Evolutionary conservation across 1,140 invertebrate species (phyloP).

Genomic region (Drosophila punjabiensis): DNA sequence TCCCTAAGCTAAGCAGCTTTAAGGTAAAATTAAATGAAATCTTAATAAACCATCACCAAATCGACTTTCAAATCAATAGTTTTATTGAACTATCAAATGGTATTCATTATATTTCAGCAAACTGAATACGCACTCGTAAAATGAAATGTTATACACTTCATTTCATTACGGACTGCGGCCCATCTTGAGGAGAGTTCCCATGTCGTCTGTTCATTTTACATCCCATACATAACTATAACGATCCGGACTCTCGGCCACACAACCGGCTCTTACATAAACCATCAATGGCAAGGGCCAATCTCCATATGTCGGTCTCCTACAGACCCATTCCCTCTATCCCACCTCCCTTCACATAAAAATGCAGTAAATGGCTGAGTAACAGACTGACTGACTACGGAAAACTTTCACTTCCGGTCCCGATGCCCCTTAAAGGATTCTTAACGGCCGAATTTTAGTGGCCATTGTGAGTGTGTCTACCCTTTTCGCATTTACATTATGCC

Average conservation of each 20-base stretch:
- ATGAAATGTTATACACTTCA: slow-evolving; percentile 17
- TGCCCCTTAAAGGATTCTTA: slow-evolving; percentile 58
- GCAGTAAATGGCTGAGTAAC: slow-evolving; percentile 55
- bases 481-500: slow-evolving; percentile 68
- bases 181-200: slow-evolving; percentile 12
- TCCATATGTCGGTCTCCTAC: slow-evolving; percentile 19
- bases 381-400: slow-evolving; percentile 48
- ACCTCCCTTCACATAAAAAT: slow-evolving; percentile 55
- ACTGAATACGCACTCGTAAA: slow-evolving; percentile 4
- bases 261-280: slow-evolving; percentile 42
- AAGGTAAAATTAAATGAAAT: no score
- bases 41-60: no score
- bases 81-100: slow-evolving; percentile 1
- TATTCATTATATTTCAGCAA: slow-evolving; percentile 1
- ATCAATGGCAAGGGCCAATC: slow-evolving; percentile 37
- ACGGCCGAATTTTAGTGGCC: slow-evolving; percentile 72
- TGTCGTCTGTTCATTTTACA: slow-evolving; percentile 27
- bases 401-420: slow-evolving; percentile 53
- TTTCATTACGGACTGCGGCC: neutral
- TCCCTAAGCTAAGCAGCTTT: no score
- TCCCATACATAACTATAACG: slow-evolving; percentile 20
- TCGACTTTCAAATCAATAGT: neutral
- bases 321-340: neutral
- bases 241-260: slow-evolving; percentile 18
- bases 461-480: slow-evolving; percentile 66